Evolutionary conservation across 2,113 vertebrate species (phyloP), one percentile per base, ranked within the genome.

Genomic region (Oplegnathus fasciatus): DNA sequence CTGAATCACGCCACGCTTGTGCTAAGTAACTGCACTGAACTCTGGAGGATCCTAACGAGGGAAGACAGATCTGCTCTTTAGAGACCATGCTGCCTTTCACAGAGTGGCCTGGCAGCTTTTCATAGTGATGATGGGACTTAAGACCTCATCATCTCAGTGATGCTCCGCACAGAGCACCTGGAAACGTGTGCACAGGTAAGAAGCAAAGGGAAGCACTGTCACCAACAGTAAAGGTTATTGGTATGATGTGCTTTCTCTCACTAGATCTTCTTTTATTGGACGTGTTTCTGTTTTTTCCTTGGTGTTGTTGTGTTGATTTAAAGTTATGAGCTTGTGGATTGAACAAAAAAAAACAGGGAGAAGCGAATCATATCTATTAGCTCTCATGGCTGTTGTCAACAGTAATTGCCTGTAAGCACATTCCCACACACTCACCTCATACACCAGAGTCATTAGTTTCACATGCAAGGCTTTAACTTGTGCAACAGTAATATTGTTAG

Each of bases 61-160:
- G 50, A 28, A 5, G 85, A 82, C 91, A 90, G 85, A 75, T 67
- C 37, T 83, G 78, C 80, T 91, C 90, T 89, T 92, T 78, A 73
- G 83, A 84, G 70, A 83, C 66, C 58, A 72, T 24, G n/a, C 75
- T 76, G 66, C 55, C 65, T 69, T 88, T 73, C 28, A 58, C 34
- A 78, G 48, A 64, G 61, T 3, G 54, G n/a, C 66, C 71, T 84
- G 76, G 60, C 61, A 69, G 62, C 50, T 40, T 30, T 52, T 71
- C 55, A n/a, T 64, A 28, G 73, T 54, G 75, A 82, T 67, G 78
- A 78, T 26, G 32, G 57, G 55, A 87, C 37, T 60, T 55, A 40
- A 52, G 20, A 44, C 70, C 71, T 76, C 60, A n/a, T 37, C 42
- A 17, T 70, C 57, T 69, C 67, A 40, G 18, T 30, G 70, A 62